Base-by-base conservation (phyloP, 1,140 invertebrate species). In the Plectrocnemia conspersa region DNA sequence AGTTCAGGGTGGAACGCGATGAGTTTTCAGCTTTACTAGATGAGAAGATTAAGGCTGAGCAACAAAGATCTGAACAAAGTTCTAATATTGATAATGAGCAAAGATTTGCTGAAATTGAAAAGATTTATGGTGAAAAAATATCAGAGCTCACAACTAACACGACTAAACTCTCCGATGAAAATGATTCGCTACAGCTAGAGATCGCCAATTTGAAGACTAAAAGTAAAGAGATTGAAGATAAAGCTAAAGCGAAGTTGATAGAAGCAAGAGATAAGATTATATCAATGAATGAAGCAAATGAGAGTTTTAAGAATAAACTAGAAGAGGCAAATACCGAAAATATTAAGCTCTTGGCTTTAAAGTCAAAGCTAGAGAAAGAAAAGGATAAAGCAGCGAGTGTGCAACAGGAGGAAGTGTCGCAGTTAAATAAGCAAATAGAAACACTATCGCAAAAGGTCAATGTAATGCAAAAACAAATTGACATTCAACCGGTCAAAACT, bases 1-100 rank as follows among this genome's bases (percentile, higher is more conserved):
- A 92, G 64, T 96, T 96, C 66, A 95, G 94, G 68, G 84, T 82
- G 3, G 88, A 89, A 63, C 91, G 81, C 65, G 88, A 91, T 66
- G 88, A 90, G 57, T 67, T 79, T 70, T 75, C 0, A 85, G 74
- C 73, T 3, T 69, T 81, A 2, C 83, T 88, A 64, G 79, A 83
- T 60, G 81, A 78, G 56, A 77, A 77, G 65, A 76, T 77, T 59
- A 81, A 77, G 56, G 67, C 63, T 18, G 77, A 78, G 65, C 63
- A 66, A 48, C n/a, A n/a, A n/a, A n/a, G n/a, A n/a, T n/a, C n/a
- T n/a, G n/a, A n/a, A n/a, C n/a, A n/a, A n/a, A n/a, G n/a, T n/a
- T n/a, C n/a, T n/a, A n/a, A n/a, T n/a, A n/a, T n/a, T n/a, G n/a
- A n/a, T n/a, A n/a, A n/a, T 54, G 56, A 77, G 63, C 44, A 56